Evolutionary conservation across 2,888 invertebrate genomes (phyloP), one percentile per base, ranked within the genome.

Genomic region (Psylliodes chrysocephalus): DNA sequence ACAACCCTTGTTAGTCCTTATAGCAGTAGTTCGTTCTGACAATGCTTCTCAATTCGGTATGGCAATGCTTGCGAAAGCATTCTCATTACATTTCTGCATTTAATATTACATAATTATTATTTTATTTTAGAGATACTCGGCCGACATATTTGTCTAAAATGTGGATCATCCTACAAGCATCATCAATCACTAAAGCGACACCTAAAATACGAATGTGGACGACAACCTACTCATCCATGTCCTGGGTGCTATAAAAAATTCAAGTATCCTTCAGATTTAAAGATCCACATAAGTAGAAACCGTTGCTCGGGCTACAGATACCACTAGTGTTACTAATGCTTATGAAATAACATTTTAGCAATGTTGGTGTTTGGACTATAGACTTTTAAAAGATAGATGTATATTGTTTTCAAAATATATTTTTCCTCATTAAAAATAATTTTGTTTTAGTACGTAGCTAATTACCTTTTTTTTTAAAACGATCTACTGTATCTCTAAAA

Each of bases 141-240:
- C 14, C 56, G 55, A 30, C 47, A 55, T 10, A 10, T 15, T 7
- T 66, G 66, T 47, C 12, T 44, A n/a, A 47, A 17, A 7, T 76
- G 76, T 57, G 60, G 63, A 10, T 71, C 68, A 59, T 25, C 63
- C 6, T 76, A 75, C 67, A 69, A 60, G 19, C 70, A 71, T 52
- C 56, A 61, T 46, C 69, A 68, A 30, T 75, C 75, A 5, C 55
- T 70, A 18, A 67, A 69, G 42, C 60, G 73, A 10, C 75, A 75
- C 61, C 46, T 72, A 7, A 63, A 65, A 18, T 73, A 70, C 51
- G 74, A 74, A 46, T 75, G 75, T 60, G 74, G 74, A 4, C 68
- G 67, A 17, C 71, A 73, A 56, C 77, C 75, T 2, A 70, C 75
- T 6, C 75, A 76, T 65, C 49, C 51, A 8, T 64, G 64, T 38